Percentiles rank a stretch among this genome's conserved stretches.
phyloP scores from a whole-genome alignment of 2,888 invertebrate species.

The Ischnus inquisitorius region DNA sequence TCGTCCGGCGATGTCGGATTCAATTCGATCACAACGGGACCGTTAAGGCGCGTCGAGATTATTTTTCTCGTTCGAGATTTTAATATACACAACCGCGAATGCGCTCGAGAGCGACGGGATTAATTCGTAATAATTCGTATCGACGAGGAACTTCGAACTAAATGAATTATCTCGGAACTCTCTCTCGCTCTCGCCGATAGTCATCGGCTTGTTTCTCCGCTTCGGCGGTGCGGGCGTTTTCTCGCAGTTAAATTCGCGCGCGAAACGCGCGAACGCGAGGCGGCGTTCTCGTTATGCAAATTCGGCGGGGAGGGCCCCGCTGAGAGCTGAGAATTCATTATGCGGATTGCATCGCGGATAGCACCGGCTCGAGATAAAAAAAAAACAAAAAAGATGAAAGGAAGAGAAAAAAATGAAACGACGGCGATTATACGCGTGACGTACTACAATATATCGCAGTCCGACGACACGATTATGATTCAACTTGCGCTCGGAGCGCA shows the following conservation, averaged over 20 bases:
- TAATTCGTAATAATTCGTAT: not conserved
- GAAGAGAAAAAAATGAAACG: constrained; percentile 21
- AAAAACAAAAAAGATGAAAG: not conserved
- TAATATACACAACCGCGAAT: not conserved
- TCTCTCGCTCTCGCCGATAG: not conserved
- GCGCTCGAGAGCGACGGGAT: not conserved
- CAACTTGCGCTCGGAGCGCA: too few species aligned
- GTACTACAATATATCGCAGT: constrained; percentile 18
- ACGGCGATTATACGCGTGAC: constrained; percentile 27
- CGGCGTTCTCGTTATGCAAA: constrained; percentile 46
- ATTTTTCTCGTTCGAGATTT: not conserved
- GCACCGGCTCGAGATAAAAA: not conserved
- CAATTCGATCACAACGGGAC: not conserved
- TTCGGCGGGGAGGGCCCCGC: constrained; percentile 10
- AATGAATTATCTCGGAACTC: constrained; percentile 27
- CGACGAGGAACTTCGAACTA: constrained; percentile 10
- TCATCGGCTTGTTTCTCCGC: constrained; percentile 7
- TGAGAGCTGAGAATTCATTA: constrained; percentile 50
- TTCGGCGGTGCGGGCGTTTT: not conserved
- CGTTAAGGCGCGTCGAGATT: constrained; percentile 4
- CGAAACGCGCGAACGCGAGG: not conserved
- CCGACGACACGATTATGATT: not conserved
- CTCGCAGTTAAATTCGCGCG: not conserved
- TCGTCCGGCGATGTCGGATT: constrained; percentile 8
- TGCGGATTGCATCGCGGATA: constrained; percentile 42